Evolutionary conservation across 2,888 invertebrate species (phyloP), one percentile per base, ranked within the genome.

Genomic region (Dynastes hyllus): DNA sequence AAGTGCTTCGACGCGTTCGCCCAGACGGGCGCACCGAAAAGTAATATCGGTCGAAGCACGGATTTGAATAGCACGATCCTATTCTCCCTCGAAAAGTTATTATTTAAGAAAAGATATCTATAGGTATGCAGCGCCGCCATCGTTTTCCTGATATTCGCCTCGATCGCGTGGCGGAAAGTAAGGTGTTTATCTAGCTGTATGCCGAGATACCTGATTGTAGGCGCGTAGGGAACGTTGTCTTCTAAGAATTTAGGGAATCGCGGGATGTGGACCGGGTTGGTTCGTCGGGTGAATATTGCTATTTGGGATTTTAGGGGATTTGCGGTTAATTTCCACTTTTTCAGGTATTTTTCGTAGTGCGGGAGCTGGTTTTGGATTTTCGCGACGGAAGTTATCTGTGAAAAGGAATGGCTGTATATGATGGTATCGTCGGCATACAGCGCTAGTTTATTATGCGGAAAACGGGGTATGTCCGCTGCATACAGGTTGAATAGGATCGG

Each of bases 401-500:
- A 16, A 16, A 16, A 16, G 16, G 16, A 16, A 16, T 16, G 16
- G 16, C 16, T 16, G 16, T 16, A 16, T 16, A 16, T 16, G 16
- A 16, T 16, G 16, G 16, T 16, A 16, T 16, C 16, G 16, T 16
- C 16, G 16, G 16, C 16, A 16, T 32, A 3, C 8, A 1, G 32
- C 1, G 2, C 16, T 5, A 29, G 2, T 5, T n/a, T 2, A 29
- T 37, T 9, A 16, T 32, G 37, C 4, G 66, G n/a, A 66, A 66
- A 66, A 8, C 32, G 32, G 37, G 29, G 65, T 2, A 9, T 3
- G 32, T 32, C 16, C 16, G 16, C 16, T 16, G 16, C 16, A 65
- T 82, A 85, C 3, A 83, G 9, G 40, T 67, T 80, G 75, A 81
- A 86, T 1, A 85, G 63, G 0, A 77, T 67, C 9, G 85, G 84